Evolutionary conservation across 1,140 invertebrate genomes (phyloP).

Genomic region (Trinorchestia longiramus): DNA sequence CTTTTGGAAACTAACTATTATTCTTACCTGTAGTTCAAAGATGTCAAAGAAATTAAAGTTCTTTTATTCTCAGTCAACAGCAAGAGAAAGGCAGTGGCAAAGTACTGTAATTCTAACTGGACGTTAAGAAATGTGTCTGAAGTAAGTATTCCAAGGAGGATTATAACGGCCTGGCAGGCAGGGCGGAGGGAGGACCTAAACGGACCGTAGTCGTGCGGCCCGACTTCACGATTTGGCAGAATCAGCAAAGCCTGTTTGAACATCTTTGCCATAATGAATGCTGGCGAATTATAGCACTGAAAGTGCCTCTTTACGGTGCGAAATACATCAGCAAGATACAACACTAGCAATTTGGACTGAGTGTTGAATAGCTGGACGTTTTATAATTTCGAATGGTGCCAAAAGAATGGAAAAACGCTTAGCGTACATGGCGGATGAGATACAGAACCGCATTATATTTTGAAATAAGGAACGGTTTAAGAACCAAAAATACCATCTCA

Average conservation of each 20-base stretch:
- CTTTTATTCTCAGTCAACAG: not conserved
- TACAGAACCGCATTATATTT: not conserved
- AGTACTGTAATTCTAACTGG: not conserved
- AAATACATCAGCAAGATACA: not conserved
- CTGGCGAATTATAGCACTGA: conserved; percentile 2
- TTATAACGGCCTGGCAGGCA: conserved; percentile 10
- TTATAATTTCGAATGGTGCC: not conserved
- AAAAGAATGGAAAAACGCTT: not conserved
- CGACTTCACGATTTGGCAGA: conserved; percentile 21
- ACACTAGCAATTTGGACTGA: not conserved
- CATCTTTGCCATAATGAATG: not conserved
- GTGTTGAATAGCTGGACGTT: not conserved
- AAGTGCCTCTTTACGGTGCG: not conserved
- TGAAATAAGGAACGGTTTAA: not conserved
- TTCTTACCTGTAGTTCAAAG: not conserved
- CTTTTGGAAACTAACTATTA: not conserved
- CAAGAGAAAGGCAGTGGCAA: not conserved
- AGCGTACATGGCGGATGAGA: not conserved
- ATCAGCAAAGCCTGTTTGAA: conserved; percentile 32
- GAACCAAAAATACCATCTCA: no score
- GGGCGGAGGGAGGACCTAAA: not conserved
- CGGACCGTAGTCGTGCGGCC: not conserved
- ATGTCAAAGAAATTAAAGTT: not conserved
- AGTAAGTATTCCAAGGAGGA: not conserved
- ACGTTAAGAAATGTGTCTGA: not conserved